A percentile compares a stretch with the other conserved stretches of the same genome.
Conservation (phyloP, 2,888 invertebrate genomes). For the Rhamphomyia laevipes region DNA sequence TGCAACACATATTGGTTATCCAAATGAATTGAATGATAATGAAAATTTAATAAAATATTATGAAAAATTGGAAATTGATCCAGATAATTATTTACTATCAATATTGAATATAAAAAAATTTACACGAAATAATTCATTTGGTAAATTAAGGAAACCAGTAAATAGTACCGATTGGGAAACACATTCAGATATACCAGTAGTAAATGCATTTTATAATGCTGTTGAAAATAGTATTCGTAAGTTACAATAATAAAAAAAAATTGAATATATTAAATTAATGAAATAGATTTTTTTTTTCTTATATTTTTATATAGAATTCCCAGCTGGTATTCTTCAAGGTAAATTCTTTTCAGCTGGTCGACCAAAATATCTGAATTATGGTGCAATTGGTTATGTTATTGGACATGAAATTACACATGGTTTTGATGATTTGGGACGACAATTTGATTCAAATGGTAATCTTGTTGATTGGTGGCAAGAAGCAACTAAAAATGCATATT, state of each 20-base stretch:
- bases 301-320: conserved; percentile 65
- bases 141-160: conserved; percentile 55
- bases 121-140: conserved; percentile 59
- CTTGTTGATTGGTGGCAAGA: conserved; percentile 81
- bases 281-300: conserved; percentile 2
- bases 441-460: conserved; percentile 79
- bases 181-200: conserved; percentile 63
- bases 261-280: too few relatives aligned
- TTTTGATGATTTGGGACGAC: conserved; percentile 70
- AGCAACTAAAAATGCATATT: conserved; percentile 62
- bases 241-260: too few relatives aligned
- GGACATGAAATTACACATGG: conserved; percentile 81
- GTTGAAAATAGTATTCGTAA: conserved; percentile 71
- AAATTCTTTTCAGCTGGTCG: conserved; percentile 74
- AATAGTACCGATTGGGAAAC: conserved; percentile 70
- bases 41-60: conserved; percentile 64
- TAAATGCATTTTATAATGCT: conserved; percentile 68
- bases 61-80: conserved; percentile 54
- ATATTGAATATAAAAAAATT: conserved; percentile 60
- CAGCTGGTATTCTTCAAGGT: conserved; percentile 79
- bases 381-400: conserved; percentile 75
- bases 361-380: conserved; percentile 77
- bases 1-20: conserved; percentile 76
- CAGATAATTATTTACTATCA: conserved; percentile 53
- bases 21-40: conserved; percentile 67